A percentile compares a stretch with the other conserved stretches of the same genome.
Conservation (phyloP, 2,888 invertebrate species). For the Rhaphigaster nebulosa region DNA sequence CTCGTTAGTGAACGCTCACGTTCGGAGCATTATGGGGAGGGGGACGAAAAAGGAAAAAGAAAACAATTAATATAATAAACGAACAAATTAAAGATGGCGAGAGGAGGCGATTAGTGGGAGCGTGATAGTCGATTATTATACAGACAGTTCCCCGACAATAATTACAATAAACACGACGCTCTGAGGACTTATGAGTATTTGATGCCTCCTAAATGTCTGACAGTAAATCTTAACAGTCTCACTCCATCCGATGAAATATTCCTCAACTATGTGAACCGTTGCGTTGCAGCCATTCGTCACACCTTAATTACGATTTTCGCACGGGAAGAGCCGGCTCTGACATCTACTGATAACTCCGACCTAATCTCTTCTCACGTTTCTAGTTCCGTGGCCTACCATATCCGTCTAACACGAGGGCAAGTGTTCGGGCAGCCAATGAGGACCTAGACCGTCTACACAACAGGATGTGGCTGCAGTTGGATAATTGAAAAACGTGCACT, state of each 20-base stretch:
- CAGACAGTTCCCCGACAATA: constrained; percentile 46
- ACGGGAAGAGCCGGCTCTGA: constrained; percentile 14
- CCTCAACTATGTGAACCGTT: constrained; percentile 27
- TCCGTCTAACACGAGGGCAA: background rate
- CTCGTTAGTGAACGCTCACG: constrained; percentile 48
- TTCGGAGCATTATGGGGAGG: constrained; percentile 33
- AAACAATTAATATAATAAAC: constrained; percentile 59
- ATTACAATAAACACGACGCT: constrained; percentile 57
- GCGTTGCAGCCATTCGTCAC: constrained; percentile 23
- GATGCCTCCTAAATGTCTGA: constrained; percentile 45
- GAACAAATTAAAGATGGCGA: constrained; percentile 57
- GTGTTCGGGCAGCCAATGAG: background rate
- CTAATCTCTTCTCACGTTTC: constrained; percentile 25
- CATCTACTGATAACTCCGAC: constrained; percentile 7
- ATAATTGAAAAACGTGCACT: background rate
- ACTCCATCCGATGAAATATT: constrained; percentile 38
- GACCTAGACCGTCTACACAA: background rate
- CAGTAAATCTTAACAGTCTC: constrained; percentile 27
- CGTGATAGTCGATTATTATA: constrained; percentile 57
- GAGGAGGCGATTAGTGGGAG: constrained; percentile 24
- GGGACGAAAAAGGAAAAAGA: constrained; percentile 37
- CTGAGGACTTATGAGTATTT: constrained; percentile 57
- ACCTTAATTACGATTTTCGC: constrained; percentile 41
- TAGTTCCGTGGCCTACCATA: background rate
- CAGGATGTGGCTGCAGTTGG: background rate